phyloP scores from a whole-genome alignment of 1,140 invertebrate genomes.

The Meteorus sp. region DNA sequence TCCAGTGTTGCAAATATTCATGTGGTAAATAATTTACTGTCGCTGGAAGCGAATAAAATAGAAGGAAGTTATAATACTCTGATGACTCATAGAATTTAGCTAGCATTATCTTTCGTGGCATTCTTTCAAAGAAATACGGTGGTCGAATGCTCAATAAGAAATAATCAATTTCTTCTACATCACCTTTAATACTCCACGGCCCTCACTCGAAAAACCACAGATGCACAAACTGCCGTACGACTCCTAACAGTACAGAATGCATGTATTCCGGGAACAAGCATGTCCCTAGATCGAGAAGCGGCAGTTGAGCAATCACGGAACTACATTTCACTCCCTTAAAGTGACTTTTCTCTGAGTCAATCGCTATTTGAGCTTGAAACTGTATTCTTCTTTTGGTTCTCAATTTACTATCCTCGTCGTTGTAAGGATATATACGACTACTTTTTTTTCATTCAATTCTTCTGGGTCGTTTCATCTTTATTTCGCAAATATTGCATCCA shows the following conservation, averaged over 20 bases:
- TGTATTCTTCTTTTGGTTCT: constrained; percentile 22
- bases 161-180: constrained; percentile 19
- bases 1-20: constrained; percentile 35
- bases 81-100: constrained; percentile 32
- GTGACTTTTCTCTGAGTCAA: constrained; percentile 19
- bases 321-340: constrained; percentile 32
- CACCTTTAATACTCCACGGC: constrained; percentile 23
- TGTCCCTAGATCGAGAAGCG: constrained; percentile 28
- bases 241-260: constrained; percentile 32
- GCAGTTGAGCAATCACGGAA: constrained; percentile 25
- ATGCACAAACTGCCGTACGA: constrained; percentile 20
- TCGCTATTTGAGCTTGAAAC: constrained; percentile 23
- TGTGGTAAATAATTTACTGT: constrained; percentile 26
- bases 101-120: constrained; percentile 20
- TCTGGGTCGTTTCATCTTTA: constrained; percentile 17
- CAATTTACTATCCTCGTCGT: constrained; percentile 15
- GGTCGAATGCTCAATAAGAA: constrained; percentile 27
- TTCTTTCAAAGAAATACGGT: constrained; percentile 27
- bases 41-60: constrained; percentile 32
- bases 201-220: constrained; percentile 21
- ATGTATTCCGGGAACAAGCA: constrained; percentile 34
- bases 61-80: constrained; percentile 29
- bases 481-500: constrained; percentile 36
- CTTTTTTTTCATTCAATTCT: constrained; percentile 19
- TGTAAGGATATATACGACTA: constrained; percentile 27